Percentiles rank a stretch among this genome's conserved stretches.
Conservation (phyloP, 2,797 vertebrate genomes). For the Protosalanx chinensis region DNA sequence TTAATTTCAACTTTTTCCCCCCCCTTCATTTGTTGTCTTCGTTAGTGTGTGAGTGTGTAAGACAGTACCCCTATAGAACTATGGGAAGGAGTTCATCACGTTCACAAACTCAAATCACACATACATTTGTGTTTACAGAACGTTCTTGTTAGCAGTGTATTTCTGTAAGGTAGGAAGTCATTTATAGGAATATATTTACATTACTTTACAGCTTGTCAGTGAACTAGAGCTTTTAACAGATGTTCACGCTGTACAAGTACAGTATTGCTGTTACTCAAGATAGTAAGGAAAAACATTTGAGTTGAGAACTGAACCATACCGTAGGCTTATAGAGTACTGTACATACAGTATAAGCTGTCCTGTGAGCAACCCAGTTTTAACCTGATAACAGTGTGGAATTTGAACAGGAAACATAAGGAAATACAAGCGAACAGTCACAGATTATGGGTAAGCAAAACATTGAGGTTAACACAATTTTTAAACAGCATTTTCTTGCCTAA, state of each 20-base stretch:
- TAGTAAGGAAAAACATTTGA: background rate
- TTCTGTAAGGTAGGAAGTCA: conserved; percentile 77
- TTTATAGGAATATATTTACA: conserved; percentile 7
- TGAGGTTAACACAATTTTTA: conserved; percentile 31
- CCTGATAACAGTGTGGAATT: background rate
- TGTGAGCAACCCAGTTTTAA: background rate
- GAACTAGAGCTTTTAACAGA: background rate
- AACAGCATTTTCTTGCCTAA: conserved; percentile 13
- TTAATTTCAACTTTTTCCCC: conserved; percentile 65
- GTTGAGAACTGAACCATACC: too few relatives aligned
- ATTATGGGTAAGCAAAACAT: conserved; percentile 15
- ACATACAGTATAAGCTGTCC: background rate
- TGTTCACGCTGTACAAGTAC: too few relatives aligned
- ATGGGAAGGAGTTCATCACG: conserved; percentile 59
- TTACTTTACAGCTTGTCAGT: background rate
- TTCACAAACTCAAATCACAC: conserved; percentile 52
- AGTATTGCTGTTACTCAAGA: background rate
- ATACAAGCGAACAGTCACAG: background rate
- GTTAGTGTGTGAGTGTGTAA: conserved; percentile 35
- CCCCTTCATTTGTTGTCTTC: conserved; percentile 44
- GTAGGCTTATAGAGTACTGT: too few relatives aligned
- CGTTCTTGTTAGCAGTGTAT: conserved; percentile 63
- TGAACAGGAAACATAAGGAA: conserved; percentile 3
- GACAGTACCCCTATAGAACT: conserved; percentile 49
- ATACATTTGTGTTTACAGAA: conserved; percentile 41